A percentile compares a stretch with the other conserved stretches of the same genome.
These are phyloP conservation scores for Phymastichus coffea DNA, from an alignment of 1,140 invertebrate genomes.

Conservation along the genomic window DNA sequence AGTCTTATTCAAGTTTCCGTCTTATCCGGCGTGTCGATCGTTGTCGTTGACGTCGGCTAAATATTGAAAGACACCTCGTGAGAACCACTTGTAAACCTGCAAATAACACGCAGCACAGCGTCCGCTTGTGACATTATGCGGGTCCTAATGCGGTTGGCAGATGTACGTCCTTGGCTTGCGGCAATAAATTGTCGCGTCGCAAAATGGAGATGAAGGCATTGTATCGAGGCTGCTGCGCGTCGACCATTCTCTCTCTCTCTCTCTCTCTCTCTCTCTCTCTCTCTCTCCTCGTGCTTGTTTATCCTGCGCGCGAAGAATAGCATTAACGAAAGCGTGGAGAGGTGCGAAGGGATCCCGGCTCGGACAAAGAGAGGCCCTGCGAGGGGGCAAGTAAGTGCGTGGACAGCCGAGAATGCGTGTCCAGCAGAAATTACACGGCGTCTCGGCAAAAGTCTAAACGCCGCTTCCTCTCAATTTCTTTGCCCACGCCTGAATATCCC, in stretches of 20 bases:
- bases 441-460: too few species aligned
- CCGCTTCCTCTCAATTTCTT: too few species aligned
- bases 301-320: slow-evolving; percentile 40
- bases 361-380: neutral
- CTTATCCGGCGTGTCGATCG: neutral
- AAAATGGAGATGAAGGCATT: slow-evolving; percentile 43
- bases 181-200: slow-evolving; percentile 41
- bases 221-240: slow-evolving; percentile 26
- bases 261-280: neutral
- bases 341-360: neutral
- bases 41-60: neutral
- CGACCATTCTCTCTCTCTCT: too few species aligned
- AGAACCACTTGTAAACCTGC: neutral
- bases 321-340: slow-evolving; percentile 32
- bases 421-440: too few species aligned
- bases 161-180: slow-evolving; percentile 1
- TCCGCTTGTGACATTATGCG: too few species aligned
- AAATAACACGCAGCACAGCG: neutral
- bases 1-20: slow-evolving; percentile 1
- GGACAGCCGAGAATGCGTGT: too few species aligned
- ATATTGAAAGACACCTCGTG: slow-evolving; percentile 1
- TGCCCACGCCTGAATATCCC: too few species aligned
- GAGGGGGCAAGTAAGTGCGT: too few species aligned
- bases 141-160: neutral
- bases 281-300: slow-evolving; percentile 33